Base-by-base conservation (phyloP, 2,113 vertebrate genomes). In the Pomatostomus ruficeps region DNA sequence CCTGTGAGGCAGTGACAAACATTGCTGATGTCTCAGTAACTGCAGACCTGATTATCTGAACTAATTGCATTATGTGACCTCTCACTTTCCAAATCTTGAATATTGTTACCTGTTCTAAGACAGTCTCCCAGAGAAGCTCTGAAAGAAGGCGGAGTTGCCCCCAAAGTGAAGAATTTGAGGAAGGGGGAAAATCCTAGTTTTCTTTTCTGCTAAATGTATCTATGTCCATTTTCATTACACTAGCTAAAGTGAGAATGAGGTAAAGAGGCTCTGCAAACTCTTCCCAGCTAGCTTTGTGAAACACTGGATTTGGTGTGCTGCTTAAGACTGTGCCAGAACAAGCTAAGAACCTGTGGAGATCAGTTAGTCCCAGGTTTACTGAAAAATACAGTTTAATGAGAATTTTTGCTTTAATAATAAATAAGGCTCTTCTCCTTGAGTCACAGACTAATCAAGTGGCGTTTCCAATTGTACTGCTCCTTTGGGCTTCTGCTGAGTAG, bases 401-500 rank as follows among this genome's bases (percentile, higher is more conserved):
- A 91, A 72, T 72, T 93, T 92, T 91, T 82, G 33, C 82, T 93
- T 95, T 88, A 96, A 88, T 91, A 96, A 93, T 88, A 91, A 85
- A 95, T 95, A 85, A 94, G 51, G 33, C 33, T 76, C 58, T 89
- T 91, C 74, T 95, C 14, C 58, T 89, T 80, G 38, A 95, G 85
- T 89, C 74, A 73, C 51, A 82, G 77, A 36, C 67, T 89, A 88
- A 93, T 92, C 84, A 94, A 95, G 67, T 94, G 87, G 58, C 63
- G 48, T 88, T 96, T 96, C 51, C 71, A 88, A 42, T 36, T 88
- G 78, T 33, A 45, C 62, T 68, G 66, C 74, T 92, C 58, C 62
- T 51, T 65, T 73, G 73, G 62, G 85, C 51, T 89, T 62, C 71
- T 94, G 55, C 83, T 95, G 67, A 93, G 81, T 66, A 67, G 71